Evolutionary conservation across 92 coral and sea anemone species (phyloP).

Genomic region (Plumapathes pennacea): DNA sequence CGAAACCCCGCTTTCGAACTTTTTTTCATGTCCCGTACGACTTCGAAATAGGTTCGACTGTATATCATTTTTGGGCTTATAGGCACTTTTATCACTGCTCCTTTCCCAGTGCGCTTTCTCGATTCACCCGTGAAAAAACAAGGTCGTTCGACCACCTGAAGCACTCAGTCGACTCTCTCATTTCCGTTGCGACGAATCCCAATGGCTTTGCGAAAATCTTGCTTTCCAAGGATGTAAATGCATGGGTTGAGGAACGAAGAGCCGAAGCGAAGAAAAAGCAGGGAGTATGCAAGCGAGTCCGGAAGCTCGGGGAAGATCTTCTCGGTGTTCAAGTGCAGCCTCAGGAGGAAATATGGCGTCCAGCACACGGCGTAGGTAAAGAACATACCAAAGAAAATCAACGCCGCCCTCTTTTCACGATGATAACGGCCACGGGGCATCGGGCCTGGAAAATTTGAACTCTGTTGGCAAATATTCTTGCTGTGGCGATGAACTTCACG

Average conservation of each 20-base stretch:
- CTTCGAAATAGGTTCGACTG: too few relatives aligned
- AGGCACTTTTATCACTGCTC: too few relatives aligned
- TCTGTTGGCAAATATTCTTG: slow-evolving; percentile 11
- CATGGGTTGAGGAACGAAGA: slow-evolving; percentile 57
- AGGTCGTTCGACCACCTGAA: too few relatives aligned
- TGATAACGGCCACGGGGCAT: slow-evolving; percentile 6
- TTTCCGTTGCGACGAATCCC: too few relatives aligned
- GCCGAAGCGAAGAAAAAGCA: slow-evolving; percentile 36
- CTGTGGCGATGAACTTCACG: slow-evolving; percentile 50
- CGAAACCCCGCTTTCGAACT: too few relatives aligned
- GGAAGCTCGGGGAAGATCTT: slow-evolving; percentile 26
- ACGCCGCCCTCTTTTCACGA: slow-evolving; percentile 32
- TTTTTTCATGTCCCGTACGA: too few relatives aligned
- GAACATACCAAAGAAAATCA: slow-evolving; percentile 52
- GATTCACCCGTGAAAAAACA: too few relatives aligned
- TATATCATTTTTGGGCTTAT: too few relatives aligned
- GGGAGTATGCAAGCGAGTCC: slow-evolving; percentile 27
- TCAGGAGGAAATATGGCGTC: slow-evolving; percentile 49
- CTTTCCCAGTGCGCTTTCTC: too few relatives aligned
- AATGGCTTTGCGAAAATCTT: slow-evolving; percentile 50
- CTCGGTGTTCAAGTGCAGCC: slow-evolving; percentile 3
- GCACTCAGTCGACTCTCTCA: too few relatives aligned
- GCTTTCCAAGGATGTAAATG: slow-evolving; percentile 63
- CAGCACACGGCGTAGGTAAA: slow-evolving; percentile 32
- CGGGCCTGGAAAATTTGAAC: slow-evolving; percentile 15